A percentile compares a stretch with the other conserved stretches of the same genome.
These are phyloP conservation scores for Pollicipes pollicipes DNA, from an alignment of 1,140 invertebrate species.

Conservation along the genomic window DNA sequence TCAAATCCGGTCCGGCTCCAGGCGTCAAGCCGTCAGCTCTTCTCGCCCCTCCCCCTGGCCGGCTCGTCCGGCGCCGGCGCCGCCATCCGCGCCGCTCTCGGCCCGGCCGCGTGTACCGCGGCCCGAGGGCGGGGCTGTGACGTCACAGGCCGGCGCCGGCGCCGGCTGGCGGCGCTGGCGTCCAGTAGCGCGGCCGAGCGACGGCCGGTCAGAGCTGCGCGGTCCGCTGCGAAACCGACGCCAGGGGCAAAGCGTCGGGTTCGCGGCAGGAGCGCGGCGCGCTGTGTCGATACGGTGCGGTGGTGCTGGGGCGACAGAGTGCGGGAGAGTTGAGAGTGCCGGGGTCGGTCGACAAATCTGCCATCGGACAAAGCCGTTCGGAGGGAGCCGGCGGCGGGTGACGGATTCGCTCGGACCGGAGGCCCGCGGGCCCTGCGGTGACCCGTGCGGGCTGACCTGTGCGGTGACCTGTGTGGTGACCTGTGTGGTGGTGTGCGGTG, in stretches of 20 bases:
- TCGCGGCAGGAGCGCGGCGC: not conserved
- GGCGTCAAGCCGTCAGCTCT: no score
- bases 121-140: no score
- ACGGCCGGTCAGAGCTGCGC: not conserved
- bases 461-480: not conserved
- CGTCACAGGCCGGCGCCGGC: not conserved
- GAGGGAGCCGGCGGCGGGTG: not conserved
- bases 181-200: not conserved
- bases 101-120: no score
- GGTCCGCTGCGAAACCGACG: not conserved
- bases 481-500: not conserved
- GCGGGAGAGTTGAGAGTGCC: not conserved
- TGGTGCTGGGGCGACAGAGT: not conserved
- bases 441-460: not conserved
- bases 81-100: no score
- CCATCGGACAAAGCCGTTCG: not conserved
- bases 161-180: no score
- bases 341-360: not conserved
- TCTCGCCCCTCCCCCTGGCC: no score
- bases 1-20: no score
- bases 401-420: not conserved
- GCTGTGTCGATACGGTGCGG: slow-evolving; percentile 12
- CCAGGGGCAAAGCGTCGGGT: not conserved
- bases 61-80: not conserved
- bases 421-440: not conserved